A percentile compares a stretch with the other conserved stretches of the same genome.
Evolutionary conservation across 92 coral and sea anemone genomes (phyloP).

Genomic region (Meandrina meandrites): DNA sequence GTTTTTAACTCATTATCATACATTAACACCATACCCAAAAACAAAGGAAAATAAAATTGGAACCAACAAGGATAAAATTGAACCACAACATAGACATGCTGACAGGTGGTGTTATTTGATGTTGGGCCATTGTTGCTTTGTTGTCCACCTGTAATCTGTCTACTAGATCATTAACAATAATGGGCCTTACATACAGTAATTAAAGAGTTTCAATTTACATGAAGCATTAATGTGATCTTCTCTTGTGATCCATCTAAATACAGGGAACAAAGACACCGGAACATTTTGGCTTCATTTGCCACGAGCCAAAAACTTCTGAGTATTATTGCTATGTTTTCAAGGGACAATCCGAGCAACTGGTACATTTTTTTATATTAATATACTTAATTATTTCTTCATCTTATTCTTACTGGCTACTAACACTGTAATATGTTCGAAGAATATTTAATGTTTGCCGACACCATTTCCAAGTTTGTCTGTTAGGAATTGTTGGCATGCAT

Average conservation of each 20-base stretch:
- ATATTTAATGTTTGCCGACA: not conserved
- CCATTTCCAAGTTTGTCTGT: not conserved
- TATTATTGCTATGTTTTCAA: constrained; percentile 92
- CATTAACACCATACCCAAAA: too few relatives aligned
- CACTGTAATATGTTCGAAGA: not conserved
- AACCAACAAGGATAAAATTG: too few relatives aligned
- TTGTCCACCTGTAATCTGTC: too few relatives aligned
- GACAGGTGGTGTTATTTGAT: too few relatives aligned
- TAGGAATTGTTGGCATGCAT: not conserved
- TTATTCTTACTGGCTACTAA: not conserved
- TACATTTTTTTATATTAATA: constrained; percentile 26
- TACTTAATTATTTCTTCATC: not conserved
- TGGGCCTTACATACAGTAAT: too few relatives aligned
- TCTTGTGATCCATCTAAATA: not conserved
- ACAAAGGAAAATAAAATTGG: too few relatives aligned
- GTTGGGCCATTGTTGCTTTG: too few relatives aligned
- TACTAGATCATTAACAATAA: too few relatives aligned
- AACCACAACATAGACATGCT: too few relatives aligned
- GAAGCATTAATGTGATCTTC: not conserved
- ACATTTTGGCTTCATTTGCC: constrained; percentile 98
- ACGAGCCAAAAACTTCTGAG: constrained; percentile 66
- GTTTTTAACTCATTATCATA: too few relatives aligned
- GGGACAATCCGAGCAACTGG: constrained; percentile 85
- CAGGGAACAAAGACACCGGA: constrained; percentile 92
- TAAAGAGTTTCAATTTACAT: not conserved